A percentile compares a stretch with the other conserved stretches of the same genome.
phyloP scores from a whole-genome alignment of 2,797 vertebrate species.

The Sebastes elongatus region DNA sequence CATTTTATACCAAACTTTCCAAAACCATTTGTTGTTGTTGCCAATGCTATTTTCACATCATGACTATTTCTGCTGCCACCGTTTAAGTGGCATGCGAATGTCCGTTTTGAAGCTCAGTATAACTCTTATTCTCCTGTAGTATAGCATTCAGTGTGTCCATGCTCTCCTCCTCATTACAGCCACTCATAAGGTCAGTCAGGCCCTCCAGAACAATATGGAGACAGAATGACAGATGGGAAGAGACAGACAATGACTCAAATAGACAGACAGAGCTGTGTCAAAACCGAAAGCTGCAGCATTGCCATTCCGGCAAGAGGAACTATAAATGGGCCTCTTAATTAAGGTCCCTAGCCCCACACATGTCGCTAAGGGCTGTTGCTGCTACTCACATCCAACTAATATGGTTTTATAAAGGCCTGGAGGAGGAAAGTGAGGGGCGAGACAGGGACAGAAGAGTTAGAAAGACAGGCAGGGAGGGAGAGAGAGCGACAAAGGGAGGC shows the following conservation, averaged over 20 bases:
- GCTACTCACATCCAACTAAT: constrained; percentile 56
- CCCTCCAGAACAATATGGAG: constrained; percentile 50
- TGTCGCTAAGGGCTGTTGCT: constrained; percentile 55
- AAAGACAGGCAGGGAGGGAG: neutral
- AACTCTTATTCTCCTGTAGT: neutral
- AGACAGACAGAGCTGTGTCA: constrained; percentile 50
- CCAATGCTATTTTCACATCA: neutral
- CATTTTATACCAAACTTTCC: neutral
- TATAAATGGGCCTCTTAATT: constrained; percentile 71
- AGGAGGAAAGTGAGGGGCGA: neutral
- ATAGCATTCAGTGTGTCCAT: neutral
- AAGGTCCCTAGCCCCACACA: constrained; percentile 47
- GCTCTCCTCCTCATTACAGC: constrained; percentile 48
- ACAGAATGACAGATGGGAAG: constrained; percentile 37
- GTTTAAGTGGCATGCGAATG: neutral
- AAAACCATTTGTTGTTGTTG: neutral
- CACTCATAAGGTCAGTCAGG: constrained; percentile 56
- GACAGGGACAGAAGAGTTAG: neutral
- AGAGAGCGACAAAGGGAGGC: neutral
- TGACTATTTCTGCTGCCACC: neutral
- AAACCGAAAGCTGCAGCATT: constrained; percentile 30
- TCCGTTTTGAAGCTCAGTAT: neutral
- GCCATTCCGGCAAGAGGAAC: constrained; percentile 38
- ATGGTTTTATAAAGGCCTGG: constrained; percentile 34
- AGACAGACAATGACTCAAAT: constrained; percentile 45